Base-by-base conservation (phyloP, 2,797 vertebrate genomes). In the Tiaroga cobitis region DNA sequence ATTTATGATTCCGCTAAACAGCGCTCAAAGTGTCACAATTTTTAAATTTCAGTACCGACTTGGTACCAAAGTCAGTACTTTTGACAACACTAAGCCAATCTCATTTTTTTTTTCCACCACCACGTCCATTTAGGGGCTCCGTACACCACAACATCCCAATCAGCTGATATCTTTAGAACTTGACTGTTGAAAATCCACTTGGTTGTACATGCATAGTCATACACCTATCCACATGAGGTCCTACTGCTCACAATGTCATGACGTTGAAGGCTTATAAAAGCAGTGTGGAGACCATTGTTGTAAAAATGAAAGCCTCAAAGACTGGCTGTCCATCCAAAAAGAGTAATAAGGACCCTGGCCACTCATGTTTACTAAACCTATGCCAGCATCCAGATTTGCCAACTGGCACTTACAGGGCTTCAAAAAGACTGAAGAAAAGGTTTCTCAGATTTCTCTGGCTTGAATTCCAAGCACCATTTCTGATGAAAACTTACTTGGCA, bases 401-500 rank as follows among this genome's bases (percentile, higher is more conserved):
- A 73, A 43, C 39, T 78, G n/a, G 68, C 51, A 51, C 46, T 69
- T 43, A 16, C 49, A 41, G 34, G 9, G 56, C n/a, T 61, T 43
- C 4, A 11, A 59, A 51, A 43, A 59, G 18, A 59, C 37, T 29
- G n/a, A 15, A 81, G 51, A 19, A 61, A 74, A 74, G 29, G 4
- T 32, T 51, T 32, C 18, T 29, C 18, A 82, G 46, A 56, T 37
- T 4, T 46, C 39, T 74, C 46, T 74, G 56, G 54, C 29, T n/a
- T 63, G 1, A 82, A 82, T 46, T 32, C 24, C 78, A 46, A 80
- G 5, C 63, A 32, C 8, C 21, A 51, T 18, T 68, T 54, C 29
- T 54, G 32, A 32, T 68, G 18, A 80, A 80, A 81, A 51, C 29
- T 24, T 65, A 37, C 43, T 29, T 80, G 13, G 63, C 41, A 51